These are phyloP conservation scores for Cyclophora punctaria DNA, from an alignment of 2,888 invertebrate species.

Conservation along the genomic window DNA sequence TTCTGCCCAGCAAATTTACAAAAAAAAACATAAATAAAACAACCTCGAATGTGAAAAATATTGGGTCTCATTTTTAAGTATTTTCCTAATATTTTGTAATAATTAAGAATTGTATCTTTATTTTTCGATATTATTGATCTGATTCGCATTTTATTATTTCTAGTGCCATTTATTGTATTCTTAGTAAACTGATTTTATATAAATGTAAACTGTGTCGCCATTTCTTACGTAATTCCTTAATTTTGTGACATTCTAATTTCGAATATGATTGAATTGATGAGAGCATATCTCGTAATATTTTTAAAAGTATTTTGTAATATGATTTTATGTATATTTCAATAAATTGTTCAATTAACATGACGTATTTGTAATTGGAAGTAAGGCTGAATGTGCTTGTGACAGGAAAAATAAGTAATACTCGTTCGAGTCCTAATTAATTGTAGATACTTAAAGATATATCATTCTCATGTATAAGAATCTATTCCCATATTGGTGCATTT, in stretches of 20 bases:
- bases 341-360: too few relatives aligned
- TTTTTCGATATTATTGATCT: neutral
- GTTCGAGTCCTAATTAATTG: constrained; percentile 20
- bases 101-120: too few relatives aligned
- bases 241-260: too few relatives aligned
- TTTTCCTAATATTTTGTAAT: neutral
- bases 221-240: too few relatives aligned
- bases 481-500: constrained; percentile 48
- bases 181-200: neutral
- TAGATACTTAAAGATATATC: constrained; percentile 36
- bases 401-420: constrained; percentile 16
- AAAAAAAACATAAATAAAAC: neutral
- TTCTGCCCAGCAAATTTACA: constrained; percentile 1
- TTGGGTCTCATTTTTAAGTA: neutral
- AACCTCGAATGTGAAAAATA: constrained; percentile 1
- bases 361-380: constrained; percentile 18
- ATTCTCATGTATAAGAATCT: constrained; percentile 21
- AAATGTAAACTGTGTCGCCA: too few relatives aligned
- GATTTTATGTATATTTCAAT: neutral
- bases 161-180: constrained; percentile 3
- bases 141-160: constrained; percentile 4
- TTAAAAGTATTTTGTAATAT: constrained; percentile 5
- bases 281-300: neutral
- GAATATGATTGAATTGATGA: too few relatives aligned
- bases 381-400: constrained; percentile 29